Evolutionary conservation across 2,888 invertebrate genomes (phyloP).

Genomic region (Melanostoma scalare): DNA sequence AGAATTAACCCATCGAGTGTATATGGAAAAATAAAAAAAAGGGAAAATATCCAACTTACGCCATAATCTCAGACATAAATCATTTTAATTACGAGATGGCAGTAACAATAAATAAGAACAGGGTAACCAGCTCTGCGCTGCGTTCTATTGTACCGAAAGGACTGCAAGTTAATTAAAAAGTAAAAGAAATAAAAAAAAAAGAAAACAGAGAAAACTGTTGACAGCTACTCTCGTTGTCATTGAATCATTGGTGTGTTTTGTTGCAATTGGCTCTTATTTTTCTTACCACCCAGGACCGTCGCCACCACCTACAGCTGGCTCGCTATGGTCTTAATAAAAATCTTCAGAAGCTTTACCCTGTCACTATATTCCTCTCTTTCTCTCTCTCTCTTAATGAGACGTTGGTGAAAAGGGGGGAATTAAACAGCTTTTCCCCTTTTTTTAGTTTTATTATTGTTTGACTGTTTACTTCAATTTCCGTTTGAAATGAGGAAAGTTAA

Average conservation of each 20-base stretch:
- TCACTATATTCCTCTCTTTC: not conserved
- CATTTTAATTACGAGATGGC: slow-evolving; percentile 62
- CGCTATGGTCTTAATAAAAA: too few relatives aligned
- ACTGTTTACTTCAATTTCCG: slow-evolving; percentile 28
- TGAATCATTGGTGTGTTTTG: slow-evolving; percentile 16
- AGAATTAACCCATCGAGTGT: not conserved
- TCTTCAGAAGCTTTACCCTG: slow-evolving; percentile 13
- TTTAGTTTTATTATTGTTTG: not conserved
- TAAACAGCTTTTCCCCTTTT: slow-evolving; percentile 2
- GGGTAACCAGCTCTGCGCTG: not conserved
- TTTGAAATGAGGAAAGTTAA: not conserved
- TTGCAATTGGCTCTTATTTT: not conserved
- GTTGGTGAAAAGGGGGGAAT: slow-evolving; percentile 2
- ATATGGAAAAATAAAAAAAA: not conserved
- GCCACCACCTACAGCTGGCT: not conserved
- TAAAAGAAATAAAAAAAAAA: not conserved
- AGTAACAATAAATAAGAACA: slow-evolving; percentile 47
- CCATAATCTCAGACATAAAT: slow-evolving; percentile 61
- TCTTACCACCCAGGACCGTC: not conserved
- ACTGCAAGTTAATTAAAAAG: slow-evolving; percentile 62
- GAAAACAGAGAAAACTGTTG: slow-evolving; percentile 17
- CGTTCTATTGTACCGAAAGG: slow-evolving; percentile 7
- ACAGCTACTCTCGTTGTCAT: slow-evolving; percentile 51
- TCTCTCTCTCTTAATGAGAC: not conserved
- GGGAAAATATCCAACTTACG: slow-evolving; percentile 7